Evolutionary conservation across 2,888 invertebrate genomes (phyloP), one percentile per base, ranked within the genome.

Genomic region (Gibbula magus): DNA sequence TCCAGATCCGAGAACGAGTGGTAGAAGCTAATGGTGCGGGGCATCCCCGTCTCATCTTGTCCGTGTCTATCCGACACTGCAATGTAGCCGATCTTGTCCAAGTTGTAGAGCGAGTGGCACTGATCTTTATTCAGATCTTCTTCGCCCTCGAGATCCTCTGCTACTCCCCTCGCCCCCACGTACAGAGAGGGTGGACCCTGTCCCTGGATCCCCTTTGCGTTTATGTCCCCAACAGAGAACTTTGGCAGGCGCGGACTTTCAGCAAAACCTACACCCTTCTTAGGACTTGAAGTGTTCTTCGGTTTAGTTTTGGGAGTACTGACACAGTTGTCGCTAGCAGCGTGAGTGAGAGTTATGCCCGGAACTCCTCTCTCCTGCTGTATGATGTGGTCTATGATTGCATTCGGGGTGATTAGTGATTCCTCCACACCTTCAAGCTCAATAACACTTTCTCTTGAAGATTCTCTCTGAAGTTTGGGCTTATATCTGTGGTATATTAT

Each of bases 81-180:
- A 13, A 56, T 56, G 56, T 56, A 56, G 7, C 56, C 56, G 56
- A 56, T 56, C 56, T 56, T 56, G 56, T 56, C 56, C 56, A 56
- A 13, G 56, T 56, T 56, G 25, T 56, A 56, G 22, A 56, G 56
- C 8, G 56, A 56, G 56, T 56, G 56, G 56, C 56, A 56, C 20
- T 56, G 56, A 20, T 56, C 56, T 20, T 25, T 56, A 25, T 56
- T 56, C 1, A 10, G 22, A 10, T 56, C 56, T 20, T 7, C 20
- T 7, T 56, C 56, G 1, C 45, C 8, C 35, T 8, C 35, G 8
- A 35, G 35, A 54, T 54, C 56, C 22, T 56, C 56, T 7, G 56
- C 56, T 20, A 22, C 25, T 7, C 25, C 7, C 7, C 20, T 56
- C 56, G 20, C 8, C 7, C 25, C 22, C 7, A 56, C 25, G 16